phyloP scores from a whole-genome alignment of 1,140 invertebrate species.

The Scaptomyza hsui region DNA sequence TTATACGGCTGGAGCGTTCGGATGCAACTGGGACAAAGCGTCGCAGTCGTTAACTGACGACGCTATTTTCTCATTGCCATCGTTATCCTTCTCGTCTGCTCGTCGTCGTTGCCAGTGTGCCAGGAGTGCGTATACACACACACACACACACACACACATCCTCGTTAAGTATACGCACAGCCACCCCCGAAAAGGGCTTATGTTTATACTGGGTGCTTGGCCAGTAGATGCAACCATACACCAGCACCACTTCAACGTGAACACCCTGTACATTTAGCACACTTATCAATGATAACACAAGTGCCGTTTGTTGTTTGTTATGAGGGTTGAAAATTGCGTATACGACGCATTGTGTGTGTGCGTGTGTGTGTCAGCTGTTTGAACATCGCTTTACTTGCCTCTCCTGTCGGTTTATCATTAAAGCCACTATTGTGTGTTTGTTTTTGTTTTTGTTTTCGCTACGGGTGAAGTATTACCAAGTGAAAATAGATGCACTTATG shows the following conservation, averaged over 20 bases:
- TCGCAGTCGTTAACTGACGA: conserved; percentile 72
- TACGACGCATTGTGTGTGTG: conserved; percentile 40
- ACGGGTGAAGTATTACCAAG: not conserved
- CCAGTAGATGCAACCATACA: not conserved
- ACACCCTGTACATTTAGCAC: conserved; percentile 55
- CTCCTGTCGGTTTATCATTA: conserved; percentile 48
- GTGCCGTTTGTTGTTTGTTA: conserved; percentile 3
- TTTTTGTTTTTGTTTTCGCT: not conserved
- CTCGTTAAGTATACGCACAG: conserved; percentile 68
- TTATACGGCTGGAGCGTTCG: conserved; percentile 77
- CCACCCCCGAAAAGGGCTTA: conserved; percentile 47
- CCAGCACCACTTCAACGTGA: not conserved
- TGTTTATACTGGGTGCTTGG: conserved; percentile 47
- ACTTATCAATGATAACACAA: conserved; percentile 67
- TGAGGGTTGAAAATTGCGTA: conserved; percentile 72
- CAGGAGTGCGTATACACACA: conserved; percentile 58
- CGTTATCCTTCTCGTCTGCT: conserved; percentile 40
- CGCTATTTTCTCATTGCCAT: conserved; percentile 50
- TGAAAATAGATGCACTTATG: not conserved
- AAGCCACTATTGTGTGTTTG: conserved; percentile 20
- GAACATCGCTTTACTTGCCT: conserved; percentile 14
- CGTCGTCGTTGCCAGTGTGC: conserved; percentile 46
- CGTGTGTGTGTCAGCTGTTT: conserved; percentile 10
- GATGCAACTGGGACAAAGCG: conserved; percentile 78
- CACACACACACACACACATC: conserved; percentile 37